phyloP scores from a whole-genome alignment of 2,888 invertebrate species.

The Malthinus flaveolus region DNA sequence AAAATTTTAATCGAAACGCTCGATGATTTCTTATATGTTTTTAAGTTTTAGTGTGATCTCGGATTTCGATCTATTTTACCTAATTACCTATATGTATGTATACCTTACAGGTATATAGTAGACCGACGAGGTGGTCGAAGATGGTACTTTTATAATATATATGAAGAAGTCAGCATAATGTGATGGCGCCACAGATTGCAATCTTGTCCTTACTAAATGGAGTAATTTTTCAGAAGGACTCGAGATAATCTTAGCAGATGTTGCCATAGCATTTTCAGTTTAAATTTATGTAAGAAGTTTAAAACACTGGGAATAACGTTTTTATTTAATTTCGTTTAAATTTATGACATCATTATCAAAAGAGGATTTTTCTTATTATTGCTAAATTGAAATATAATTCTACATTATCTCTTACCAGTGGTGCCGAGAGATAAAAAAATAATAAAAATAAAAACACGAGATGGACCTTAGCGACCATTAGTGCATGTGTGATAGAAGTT shows the following conservation, averaged over 20 bases:
- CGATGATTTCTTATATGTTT: too few species aligned
- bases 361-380: conserved; percentile 7
- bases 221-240: conserved; percentile 29
- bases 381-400: conserved; percentile 51
- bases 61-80: too few species aligned
- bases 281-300: conserved; percentile 23
- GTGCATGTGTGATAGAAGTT: conserved; percentile 47
- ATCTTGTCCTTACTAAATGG: conserved; percentile 30
- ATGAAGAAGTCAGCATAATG: conserved; percentile 24
- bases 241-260: conserved; percentile 28
- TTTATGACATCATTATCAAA: not conserved
- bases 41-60: too few species aligned
- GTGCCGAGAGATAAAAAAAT: conserved; percentile 49
- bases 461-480: conserved; percentile 47
- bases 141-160: not conserved
- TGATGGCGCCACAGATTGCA: conserved; percentile 32
- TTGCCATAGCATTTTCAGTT: conserved; percentile 15
- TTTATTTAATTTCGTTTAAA: conserved; percentile 20
- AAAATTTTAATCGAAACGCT: too few species aligned
- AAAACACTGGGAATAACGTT: conserved; percentile 25
- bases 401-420: conserved; percentile 42
- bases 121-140: too few species aligned
- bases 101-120: too few species aligned
- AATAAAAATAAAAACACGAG: conserved; percentile 49
- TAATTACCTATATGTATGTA: too few species aligned